Conservation (phyloP, 2,888 invertebrate genomes). For the Kuschelorhynchus macadamiae region DNA sequence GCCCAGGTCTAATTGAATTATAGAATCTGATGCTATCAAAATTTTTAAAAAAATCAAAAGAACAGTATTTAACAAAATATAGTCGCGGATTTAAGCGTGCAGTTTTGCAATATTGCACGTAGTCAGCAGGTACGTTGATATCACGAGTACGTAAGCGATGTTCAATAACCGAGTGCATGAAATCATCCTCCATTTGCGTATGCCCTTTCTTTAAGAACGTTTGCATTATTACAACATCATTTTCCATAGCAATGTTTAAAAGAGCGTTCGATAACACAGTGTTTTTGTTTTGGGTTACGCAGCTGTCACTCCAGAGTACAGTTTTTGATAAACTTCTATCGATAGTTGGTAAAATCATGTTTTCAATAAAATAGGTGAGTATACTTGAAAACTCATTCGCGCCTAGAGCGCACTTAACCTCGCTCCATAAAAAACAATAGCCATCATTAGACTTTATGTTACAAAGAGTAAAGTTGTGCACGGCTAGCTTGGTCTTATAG, state of each 20-base stretch:
- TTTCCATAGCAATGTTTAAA: conserved; percentile 15
- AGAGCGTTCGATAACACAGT: conserved; percentile 27
- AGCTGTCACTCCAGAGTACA: conserved; percentile 17
- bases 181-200: conserved; percentile 50
- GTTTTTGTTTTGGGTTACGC: conserved; percentile 8
- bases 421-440: conserved; percentile 56
- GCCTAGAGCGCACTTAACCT: conserved; percentile 47
- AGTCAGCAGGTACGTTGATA: conserved; percentile 51
- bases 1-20: conserved; percentile 15
- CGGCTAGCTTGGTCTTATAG: conserved; percentile 51
- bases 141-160: conserved; percentile 30
- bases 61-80: conserved; percentile 46
- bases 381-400: conserved; percentile 26
- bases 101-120: conserved; percentile 38
- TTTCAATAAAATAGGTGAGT: conserved; percentile 14
- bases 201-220: conserved; percentile 46
- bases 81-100: conserved; percentile 45
- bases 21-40: conserved; percentile 6
- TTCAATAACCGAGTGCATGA: conserved; percentile 45
- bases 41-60: conserved; percentile 16
- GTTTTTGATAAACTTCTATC: conserved; percentile 6
- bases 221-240: conserved; percentile 33
- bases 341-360: conserved; percentile 9
- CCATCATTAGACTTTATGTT: conserved; percentile 52
- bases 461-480: conserved; percentile 56